These are phyloP conservation scores for Tetraneura akinire DNA, from an alignment of 1,140 invertebrate genomes.

Conservation along the genomic window DNA sequence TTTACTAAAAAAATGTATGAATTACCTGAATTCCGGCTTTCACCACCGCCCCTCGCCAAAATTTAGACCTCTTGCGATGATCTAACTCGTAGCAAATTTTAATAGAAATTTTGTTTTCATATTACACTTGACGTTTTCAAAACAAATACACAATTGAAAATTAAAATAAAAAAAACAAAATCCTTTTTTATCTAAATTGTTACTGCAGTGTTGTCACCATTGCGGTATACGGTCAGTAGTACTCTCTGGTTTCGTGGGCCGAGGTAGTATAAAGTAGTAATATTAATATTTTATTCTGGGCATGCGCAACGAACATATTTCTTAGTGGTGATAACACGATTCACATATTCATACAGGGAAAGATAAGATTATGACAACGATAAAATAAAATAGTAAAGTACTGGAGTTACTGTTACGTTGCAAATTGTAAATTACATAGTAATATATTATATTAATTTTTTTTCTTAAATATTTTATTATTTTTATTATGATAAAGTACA, in stretches of 20 bases:
- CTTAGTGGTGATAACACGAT: conserved; percentile 3
- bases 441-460: no score
- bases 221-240: not conserved
- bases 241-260: not conserved
- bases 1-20: conserved; percentile 21
- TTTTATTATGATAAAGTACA: no score
- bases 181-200: conserved; percentile 25
- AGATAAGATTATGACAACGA: conserved; percentile 3
- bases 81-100: not conserved
- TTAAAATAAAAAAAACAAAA: not conserved
- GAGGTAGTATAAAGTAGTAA: not conserved
- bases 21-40: conserved; percentile 30
- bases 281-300: not conserved
- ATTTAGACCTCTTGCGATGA: not conserved
- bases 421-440: no score
- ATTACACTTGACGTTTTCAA: conserved; percentile 8
- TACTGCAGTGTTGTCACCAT: conserved; percentile 26
- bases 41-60: not conserved
- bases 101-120: not conserved
- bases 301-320: not conserved
- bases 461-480: no score
- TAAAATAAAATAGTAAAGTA: not conserved
- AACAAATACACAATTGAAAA: conserved; percentile 2
- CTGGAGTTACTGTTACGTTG: no score
- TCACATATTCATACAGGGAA: no score